Conservation (phyloP, 2,888 invertebrate genomes). For the Conops quadrifasciatus region DNA sequence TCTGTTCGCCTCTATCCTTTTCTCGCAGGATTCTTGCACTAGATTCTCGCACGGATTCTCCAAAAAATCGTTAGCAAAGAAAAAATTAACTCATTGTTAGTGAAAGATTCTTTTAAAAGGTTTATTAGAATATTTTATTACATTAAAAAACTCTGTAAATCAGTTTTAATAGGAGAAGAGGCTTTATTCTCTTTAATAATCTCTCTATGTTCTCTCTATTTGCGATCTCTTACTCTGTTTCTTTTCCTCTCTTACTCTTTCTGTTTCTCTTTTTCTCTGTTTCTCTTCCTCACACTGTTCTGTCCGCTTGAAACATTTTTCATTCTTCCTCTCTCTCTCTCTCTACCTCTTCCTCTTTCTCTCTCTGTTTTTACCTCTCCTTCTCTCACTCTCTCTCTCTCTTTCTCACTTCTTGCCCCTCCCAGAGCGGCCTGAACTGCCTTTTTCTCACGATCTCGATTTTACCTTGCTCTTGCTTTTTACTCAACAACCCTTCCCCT, state of each 20-base stretch:
- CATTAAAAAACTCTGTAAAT: too few species aligned
- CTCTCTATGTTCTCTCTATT: too few species aligned
- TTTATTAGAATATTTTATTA: too few species aligned
- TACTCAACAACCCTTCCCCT: not conserved
- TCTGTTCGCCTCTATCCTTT: too few species aligned
- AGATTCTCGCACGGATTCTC: too few species aligned
- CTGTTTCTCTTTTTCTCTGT: not conserved
- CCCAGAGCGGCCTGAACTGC: not conserved
- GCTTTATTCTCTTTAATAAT: too few species aligned
- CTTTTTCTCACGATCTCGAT: not conserved
- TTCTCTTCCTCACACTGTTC: not conserved
- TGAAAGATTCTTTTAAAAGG: too few species aligned
- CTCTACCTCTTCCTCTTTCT: not conserved
- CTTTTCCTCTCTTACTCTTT: not conserved
- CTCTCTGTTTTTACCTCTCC: not conserved
- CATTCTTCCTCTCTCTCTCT: not conserved
- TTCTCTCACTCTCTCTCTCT: slow-evolving; percentile 4
- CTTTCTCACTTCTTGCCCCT: not conserved
- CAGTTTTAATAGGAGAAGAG: too few species aligned
- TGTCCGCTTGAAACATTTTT: not conserved
- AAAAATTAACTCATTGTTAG: too few species aligned
- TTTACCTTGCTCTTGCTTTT: not conserved
- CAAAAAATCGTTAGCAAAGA: too few species aligned
- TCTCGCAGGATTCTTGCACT: too few species aligned
- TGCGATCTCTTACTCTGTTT: not conserved